Evolutionary conservation across 2,797 vertebrate species (phyloP).

Genomic region (Chromobotia macracanthus): DNA sequence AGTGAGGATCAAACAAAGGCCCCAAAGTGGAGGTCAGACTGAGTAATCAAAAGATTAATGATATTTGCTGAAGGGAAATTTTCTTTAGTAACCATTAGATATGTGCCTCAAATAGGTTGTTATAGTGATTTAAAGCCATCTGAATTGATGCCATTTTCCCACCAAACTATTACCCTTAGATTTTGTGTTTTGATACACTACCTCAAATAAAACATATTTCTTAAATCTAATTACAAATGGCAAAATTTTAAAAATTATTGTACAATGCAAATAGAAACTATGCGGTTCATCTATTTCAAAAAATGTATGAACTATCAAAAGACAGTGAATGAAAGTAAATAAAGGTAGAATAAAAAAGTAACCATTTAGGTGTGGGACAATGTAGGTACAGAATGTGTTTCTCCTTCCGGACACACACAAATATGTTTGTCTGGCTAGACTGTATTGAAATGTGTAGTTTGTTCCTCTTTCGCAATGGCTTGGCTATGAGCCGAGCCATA

Average conservation of each 20-base stretch:
- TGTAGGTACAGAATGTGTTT: neutral
- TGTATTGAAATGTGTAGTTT: conserved; percentile 57
- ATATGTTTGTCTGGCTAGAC: conserved; percentile 47
- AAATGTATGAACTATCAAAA: neutral
- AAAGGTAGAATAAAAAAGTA: neutral
- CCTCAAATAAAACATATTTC: neutral
- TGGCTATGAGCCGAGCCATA: conserved; percentile 64
- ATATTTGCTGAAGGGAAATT: conserved; percentile 36
- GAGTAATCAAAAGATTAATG: conserved; percentile 24
- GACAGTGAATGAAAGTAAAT: neutral
- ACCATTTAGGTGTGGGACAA: neutral
- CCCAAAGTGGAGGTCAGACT: conserved; percentile 49
- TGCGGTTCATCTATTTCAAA: neutral
- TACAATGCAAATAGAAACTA: neutral
- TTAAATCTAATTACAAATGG: neutral
- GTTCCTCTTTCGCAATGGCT: conserved; percentile 67
- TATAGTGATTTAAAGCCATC: conserved; percentile 23
- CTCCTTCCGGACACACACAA: conserved; percentile 32
- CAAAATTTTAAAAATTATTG: neutral
- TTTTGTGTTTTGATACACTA: neutral
- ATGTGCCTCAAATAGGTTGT: conserved; percentile 36
- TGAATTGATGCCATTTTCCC: neutral
- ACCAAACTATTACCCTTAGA: neutral
- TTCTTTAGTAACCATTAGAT: conserved; percentile 24
- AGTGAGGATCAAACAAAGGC: conserved; percentile 40